Percentiles rank a stretch among this genome's conserved stretches.
Evolutionary conservation across 1,140 invertebrate species (phyloP).

Genomic region (Nasonia vitripennis): DNA sequence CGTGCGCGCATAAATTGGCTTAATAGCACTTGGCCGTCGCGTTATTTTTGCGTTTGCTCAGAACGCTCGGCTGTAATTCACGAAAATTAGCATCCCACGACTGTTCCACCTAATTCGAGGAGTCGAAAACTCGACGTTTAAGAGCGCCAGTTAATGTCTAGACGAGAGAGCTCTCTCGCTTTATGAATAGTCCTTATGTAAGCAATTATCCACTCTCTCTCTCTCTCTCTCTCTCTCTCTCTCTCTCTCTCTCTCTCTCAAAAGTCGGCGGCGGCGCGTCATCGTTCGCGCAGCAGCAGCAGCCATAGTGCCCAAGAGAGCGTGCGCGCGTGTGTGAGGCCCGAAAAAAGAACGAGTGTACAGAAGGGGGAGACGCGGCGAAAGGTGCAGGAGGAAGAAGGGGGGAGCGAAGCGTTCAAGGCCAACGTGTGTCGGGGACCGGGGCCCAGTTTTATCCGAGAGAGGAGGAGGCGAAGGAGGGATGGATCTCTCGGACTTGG

Average conservation of each 20-base stretch:
- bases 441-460: slow-evolving; percentile 48
- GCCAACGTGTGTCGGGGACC: slow-evolving; percentile 61
- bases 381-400: neutral
- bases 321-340: neutral
- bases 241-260: neutral
- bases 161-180: neutral
- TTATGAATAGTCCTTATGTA: slow-evolving; percentile 42
- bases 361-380: slow-evolving; percentile 36
- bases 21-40: slow-evolving; percentile 28
- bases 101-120: slow-evolving; percentile 10
- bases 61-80: neutral
- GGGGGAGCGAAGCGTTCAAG: slow-evolving; percentile 58
- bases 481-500: slow-evolving; percentile 8
- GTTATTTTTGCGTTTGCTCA: slow-evolving; percentile 5
- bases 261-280: neutral
- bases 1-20: slow-evolving; percentile 38
- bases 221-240: no score
- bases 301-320: neutral
- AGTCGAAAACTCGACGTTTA: neutral
- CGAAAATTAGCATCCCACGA: neutral
- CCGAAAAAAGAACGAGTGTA: slow-evolving; percentile 20
- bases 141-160: neutral
- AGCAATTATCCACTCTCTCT: slow-evolving; percentile 9
- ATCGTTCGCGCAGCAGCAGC: neutral
- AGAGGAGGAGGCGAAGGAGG: slow-evolving; percentile 17